phyloP scores from a whole-genome alignment of 2,113 vertebrate genomes.

The Bos taurus region DNA sequence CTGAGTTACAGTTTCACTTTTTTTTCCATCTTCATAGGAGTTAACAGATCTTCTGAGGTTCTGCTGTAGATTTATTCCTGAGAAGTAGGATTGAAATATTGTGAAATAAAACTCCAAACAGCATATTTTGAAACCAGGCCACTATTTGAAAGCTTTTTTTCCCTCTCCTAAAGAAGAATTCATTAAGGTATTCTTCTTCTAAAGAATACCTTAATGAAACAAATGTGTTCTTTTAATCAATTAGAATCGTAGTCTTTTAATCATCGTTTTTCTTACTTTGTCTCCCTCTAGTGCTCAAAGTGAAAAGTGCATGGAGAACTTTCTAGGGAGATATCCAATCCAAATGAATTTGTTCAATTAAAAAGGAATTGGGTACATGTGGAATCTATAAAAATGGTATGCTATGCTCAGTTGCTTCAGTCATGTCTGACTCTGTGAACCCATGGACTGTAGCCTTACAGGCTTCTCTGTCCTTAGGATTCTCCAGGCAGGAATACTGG shows the following conservation, averaged over 20 bases:
- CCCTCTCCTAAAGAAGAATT: not conserved
- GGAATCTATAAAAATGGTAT: not conserved
- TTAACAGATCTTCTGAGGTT: not conserved
- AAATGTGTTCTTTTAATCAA: not conserved
- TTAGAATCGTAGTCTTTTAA: not conserved
- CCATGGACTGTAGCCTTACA: not conserved
- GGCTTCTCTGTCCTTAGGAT: not conserved
- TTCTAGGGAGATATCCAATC: not conserved
- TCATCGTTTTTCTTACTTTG: conserved; percentile 51
- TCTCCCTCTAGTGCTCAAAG: conserved; percentile 74
- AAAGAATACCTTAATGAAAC: not conserved
- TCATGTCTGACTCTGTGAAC: not conserved
- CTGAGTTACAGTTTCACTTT: not conserved
- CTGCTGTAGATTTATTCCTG: not conserved
- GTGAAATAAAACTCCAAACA: not conserved
- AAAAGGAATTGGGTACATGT: not conserved
- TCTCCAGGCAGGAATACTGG: not conserved
- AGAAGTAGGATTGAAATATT: not conserved
- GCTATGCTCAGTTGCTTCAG: not conserved
- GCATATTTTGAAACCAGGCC: not conserved
- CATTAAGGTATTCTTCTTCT: not conserved
- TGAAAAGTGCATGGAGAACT: not conserved
- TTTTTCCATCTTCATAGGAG: not conserved
- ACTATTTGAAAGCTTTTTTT: not conserved
- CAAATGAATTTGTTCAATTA: not conserved